phyloP scores from a whole-genome alignment of 2,888 invertebrate species.

The Parnassius glacialis region DNA sequence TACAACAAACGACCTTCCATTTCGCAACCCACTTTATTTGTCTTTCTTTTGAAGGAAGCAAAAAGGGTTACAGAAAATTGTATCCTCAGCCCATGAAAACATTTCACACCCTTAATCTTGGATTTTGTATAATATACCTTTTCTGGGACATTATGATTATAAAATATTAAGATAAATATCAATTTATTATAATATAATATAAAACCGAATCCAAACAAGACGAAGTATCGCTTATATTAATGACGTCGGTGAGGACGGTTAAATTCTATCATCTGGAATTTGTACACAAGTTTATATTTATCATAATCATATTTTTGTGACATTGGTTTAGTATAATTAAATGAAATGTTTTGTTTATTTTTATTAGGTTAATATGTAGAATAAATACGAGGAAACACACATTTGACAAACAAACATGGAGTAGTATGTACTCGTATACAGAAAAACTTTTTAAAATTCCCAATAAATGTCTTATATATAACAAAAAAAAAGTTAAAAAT shows the following conservation, averaged over 20 bases:
- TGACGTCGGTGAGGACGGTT: no score
- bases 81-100: constrained; percentile 10
- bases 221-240: not conserved
- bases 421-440: not conserved
- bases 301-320: not conserved
- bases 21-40: constrained; percentile 18
- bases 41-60: constrained; percentile 16
- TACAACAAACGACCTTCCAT: constrained; percentile 17
- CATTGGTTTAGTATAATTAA: not conserved
- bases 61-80: constrained; percentile 22
- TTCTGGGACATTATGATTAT: not conserved
- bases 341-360: not conserved
- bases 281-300: not conserved
- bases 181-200: not conserved
- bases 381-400: no score
- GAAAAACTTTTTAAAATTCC: not conserved
- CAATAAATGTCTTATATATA: not conserved
- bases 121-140: constrained; percentile 4
- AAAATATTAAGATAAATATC: no score
- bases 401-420: no score
- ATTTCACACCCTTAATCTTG: constrained; percentile 9
- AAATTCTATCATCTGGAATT: not conserved
- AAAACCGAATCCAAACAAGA: not conserved
- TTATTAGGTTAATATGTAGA: not conserved
- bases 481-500: not conserved